Evolutionary conservation across 37 sponge, comb jelly and placozoan species (phyloP).

Genomic region (Cladorhizidae sp.): DNA sequence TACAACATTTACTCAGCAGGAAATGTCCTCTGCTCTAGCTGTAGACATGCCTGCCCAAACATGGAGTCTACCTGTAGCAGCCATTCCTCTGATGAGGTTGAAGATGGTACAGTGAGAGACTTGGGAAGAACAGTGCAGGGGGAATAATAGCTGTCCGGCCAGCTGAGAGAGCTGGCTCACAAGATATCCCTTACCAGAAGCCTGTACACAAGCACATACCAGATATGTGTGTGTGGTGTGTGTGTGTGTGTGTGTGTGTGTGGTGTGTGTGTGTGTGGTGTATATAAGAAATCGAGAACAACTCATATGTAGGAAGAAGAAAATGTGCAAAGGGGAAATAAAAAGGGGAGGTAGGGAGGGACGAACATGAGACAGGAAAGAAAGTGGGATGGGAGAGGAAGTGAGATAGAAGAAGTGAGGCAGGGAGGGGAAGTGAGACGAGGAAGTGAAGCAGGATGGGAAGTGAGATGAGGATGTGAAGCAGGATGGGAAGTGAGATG

Average conservation of each 20-base stretch:
- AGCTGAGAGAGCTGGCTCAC: conserved; percentile 29
- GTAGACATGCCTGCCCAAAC: no score
- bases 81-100: conserved; percentile 60
- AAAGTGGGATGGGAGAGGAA: not conserved
- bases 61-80: conserved; percentile 68
- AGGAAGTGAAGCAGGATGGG: no score
- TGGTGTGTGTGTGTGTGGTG: no score
- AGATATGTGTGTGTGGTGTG: no score
- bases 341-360: no score
- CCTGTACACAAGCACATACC: not conserved
- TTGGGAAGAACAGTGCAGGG: conserved; percentile 39
- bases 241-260: no score
- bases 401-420: not conserved
- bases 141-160: conserved; percentile 38
- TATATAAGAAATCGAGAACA: no score
- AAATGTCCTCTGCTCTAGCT: no score
- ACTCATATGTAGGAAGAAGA: no score
- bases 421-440: no score
- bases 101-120: conserved; percentile 7
- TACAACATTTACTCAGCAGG: no score
- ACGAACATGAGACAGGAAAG: not conserved
- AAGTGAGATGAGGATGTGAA: not conserved
- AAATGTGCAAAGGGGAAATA: no score
- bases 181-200: conserved; percentile 11
- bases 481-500: not conserved